Evolutionary conservation across 2,888 invertebrate genomes (phyloP).

Genomic region (Euproctis similis): DNA sequence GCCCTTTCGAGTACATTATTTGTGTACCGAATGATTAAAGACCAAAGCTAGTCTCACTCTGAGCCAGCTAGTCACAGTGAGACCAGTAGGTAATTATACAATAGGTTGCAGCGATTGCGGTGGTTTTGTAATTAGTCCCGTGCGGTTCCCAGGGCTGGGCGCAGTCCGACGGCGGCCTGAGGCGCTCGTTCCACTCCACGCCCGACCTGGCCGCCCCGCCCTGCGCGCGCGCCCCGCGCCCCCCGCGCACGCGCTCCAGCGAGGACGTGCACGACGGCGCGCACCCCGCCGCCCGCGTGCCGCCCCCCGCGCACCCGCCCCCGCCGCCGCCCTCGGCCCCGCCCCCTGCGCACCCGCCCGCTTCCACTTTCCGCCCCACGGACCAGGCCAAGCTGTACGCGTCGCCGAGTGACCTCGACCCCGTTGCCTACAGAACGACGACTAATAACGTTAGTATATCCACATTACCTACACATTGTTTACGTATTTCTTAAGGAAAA

Average conservation of each 20-base stretch:
- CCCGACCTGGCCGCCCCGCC: slow-evolving; percentile 82
- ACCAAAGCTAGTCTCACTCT: background rate
- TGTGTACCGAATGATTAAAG: too few relatives aligned
- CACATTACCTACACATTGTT: background rate
- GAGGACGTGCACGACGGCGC: slow-evolving; percentile 64
- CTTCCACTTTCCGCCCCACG: slow-evolving; percentile 90
- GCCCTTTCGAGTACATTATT: too few relatives aligned
- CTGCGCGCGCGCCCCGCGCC: slow-evolving; percentile 43
- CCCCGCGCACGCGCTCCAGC: slow-evolving; percentile 54
- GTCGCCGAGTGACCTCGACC: slow-evolving; percentile 86
- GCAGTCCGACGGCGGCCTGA: slow-evolving; percentile 72
- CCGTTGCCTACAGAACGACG: slow-evolving; percentile 47
- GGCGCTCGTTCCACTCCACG: slow-evolving; percentile 92
- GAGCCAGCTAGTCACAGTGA: background rate
- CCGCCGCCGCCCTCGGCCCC: slow-evolving; percentile 83
- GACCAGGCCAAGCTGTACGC: slow-evolving; percentile 81
- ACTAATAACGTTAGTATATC: slow-evolving; percentile 5
- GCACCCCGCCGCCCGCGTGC: slow-evolving; percentile 70
- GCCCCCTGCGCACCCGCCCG: slow-evolving; percentile 79
- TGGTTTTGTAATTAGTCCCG: background rate
- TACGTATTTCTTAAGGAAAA: background rate
- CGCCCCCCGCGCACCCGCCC: slow-evolving; percentile 84
- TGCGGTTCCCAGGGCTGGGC: slow-evolving; percentile 68
- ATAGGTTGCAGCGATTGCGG: background rate
- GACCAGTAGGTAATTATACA: background rate